Conservation (phyloP, 2,113 vertebrate genomes). For the Rallus limicola region DNA sequence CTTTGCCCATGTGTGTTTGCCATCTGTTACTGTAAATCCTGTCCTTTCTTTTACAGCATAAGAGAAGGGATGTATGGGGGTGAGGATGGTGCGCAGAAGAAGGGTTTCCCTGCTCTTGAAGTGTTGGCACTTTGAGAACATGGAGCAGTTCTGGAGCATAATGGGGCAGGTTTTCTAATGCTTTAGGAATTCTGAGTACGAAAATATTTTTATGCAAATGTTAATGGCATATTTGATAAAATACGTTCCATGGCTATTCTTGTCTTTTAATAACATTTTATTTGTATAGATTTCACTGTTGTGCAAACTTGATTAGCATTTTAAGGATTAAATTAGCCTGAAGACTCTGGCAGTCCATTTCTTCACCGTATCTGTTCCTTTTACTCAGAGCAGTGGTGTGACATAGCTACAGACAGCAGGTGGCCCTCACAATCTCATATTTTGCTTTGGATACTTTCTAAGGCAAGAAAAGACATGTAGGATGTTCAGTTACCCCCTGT, state of each 20-base stretch:
- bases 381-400: neutral
- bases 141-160: neutral
- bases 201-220: neutral
- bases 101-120: neutral
- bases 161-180: neutral
- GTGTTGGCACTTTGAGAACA: neutral
- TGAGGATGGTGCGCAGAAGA: neutral
- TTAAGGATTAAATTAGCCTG: neutral
- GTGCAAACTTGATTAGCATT: neutral
- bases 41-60: neutral
- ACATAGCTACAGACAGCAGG: neutral
- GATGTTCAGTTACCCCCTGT: neutral
- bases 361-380: neutral
- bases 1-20: neutral
- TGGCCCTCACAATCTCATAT: neutral
- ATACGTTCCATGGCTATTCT: neutral
- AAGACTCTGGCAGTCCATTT: neutral
- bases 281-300: neutral
- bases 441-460: neutral
- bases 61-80: neutral
- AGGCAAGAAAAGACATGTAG: neutral
- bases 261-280: neutral
- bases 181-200: neutral
- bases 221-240: neutral
- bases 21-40: neutral